Evolutionary conservation across 2,797 vertebrate genomes (phyloP).

Genomic region (Notolepis coatsorum): DNA sequence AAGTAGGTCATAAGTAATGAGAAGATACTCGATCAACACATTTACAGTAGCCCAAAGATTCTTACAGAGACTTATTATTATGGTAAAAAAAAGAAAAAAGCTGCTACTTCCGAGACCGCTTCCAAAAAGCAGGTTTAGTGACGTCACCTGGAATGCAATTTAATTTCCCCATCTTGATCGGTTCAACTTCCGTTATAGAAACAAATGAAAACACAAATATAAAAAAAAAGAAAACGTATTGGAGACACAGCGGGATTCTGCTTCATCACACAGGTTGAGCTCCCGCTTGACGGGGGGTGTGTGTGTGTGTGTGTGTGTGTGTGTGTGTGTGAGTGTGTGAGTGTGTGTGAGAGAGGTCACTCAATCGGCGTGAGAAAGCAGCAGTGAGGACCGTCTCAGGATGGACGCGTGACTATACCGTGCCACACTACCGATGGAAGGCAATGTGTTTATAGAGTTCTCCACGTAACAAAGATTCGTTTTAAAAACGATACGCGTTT

Average conservation of each 20-base stretch:
- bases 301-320: neutral
- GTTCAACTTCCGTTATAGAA: slow-evolving; percentile 6
- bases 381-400: slow-evolving; percentile 17
- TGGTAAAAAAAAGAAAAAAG: neutral
- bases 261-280: slow-evolving; percentile 24
- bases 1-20: slow-evolving; percentile 10
- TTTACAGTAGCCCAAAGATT: slow-evolving; percentile 5
- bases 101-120: neutral
- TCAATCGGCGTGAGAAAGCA: slow-evolving; percentile 14
- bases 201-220: too few relatives aligned
- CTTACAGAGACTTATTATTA: neutral
- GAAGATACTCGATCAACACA: slow-evolving; percentile 22
- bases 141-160: slow-evolving; percentile 8
- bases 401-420: slow-evolving; percentile 24
- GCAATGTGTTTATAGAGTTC: slow-evolving; percentile 27
- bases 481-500: slow-evolving; percentile 26
- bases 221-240: too few relatives aligned
- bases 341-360: neutral
- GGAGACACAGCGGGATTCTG: neutral
- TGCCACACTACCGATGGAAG: slow-evolving; percentile 24
- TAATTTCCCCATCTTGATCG: neutral
- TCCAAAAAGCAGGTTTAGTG: neutral
- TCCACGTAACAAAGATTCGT: slow-evolving; percentile 3
- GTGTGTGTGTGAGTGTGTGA: neutral
- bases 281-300: neutral